Evolutionary conservation across 2,113 vertebrate species (phyloP).

Genomic region (Bungarus multicinctus): DNA sequence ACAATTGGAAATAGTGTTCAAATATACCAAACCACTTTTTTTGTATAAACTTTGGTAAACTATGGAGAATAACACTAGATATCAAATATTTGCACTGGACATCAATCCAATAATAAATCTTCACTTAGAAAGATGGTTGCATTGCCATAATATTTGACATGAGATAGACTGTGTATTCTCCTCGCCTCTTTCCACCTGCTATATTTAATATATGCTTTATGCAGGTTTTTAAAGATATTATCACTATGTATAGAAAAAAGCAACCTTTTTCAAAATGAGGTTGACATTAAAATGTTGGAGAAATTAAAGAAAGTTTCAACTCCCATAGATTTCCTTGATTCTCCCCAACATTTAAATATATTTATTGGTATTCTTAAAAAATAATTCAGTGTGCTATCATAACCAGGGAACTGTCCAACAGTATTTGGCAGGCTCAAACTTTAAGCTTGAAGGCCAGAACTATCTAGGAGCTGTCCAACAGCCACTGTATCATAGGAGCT

Average conservation of each 20-base stretch:
- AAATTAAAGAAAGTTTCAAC: background rate
- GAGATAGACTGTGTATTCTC: background rate
- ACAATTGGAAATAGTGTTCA: background rate
- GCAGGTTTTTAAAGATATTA: background rate
- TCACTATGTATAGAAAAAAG: background rate
- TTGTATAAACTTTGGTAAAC: background rate
- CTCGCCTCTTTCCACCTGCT: background rate
- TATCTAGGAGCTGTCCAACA: conserved; percentile 13
- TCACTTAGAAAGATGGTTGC: background rate
- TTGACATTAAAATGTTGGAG: background rate
- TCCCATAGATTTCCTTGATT: background rate
- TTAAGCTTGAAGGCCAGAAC: background rate
- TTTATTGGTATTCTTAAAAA: background rate
- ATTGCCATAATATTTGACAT: background rate
- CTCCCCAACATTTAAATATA: background rate
- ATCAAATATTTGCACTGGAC: background rate
- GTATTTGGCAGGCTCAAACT: background rate
- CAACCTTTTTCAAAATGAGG: background rate
- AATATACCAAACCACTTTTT: background rate
- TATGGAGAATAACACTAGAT: background rate
- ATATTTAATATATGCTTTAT: background rate
- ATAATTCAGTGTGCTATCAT: background rate
- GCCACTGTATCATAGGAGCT: background rate
- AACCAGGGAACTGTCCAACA: background rate
- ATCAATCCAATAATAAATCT: background rate